These are phyloP conservation scores for Onychostoma macrolepis DNA, from an alignment of 2,113 vertebrate species.

Conservation along the genomic window DNA sequence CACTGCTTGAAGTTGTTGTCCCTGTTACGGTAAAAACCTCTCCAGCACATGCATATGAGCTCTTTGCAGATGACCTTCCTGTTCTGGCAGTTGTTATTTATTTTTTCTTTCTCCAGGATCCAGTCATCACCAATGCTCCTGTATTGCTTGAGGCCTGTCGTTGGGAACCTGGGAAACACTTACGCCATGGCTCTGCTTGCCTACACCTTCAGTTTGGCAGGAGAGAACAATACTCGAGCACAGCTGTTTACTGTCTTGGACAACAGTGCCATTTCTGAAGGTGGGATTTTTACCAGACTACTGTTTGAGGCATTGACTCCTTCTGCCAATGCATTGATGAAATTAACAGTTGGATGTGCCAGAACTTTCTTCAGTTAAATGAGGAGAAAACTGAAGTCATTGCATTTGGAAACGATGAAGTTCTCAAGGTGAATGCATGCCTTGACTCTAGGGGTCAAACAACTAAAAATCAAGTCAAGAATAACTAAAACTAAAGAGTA, in stretches of 20 bases:
- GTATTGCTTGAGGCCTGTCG: conserved; percentile 69
- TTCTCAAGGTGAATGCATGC: too few species aligned
- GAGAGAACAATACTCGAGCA: conserved; percentile 68
- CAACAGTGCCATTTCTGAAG: conserved; percentile 42
- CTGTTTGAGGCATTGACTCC: too few species aligned
- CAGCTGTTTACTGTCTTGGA: conserved; percentile 63
- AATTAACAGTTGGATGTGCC: too few species aligned
- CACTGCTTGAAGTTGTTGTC: conserved; percentile 71
- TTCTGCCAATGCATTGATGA: background rate
- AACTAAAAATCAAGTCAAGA: too few species aligned
- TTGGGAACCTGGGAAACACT: conserved; percentile 61
- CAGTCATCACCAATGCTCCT: conserved; percentile 71
- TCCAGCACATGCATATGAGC: background rate
- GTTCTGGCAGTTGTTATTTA: background rate
- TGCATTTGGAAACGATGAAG: too few species aligned
- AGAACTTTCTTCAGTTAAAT: too few species aligned
- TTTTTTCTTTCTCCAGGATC: conserved; percentile 61
- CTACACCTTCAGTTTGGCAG: conserved; percentile 84
- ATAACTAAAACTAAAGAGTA: too few species aligned
- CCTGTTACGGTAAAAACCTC: conserved; percentile 60
- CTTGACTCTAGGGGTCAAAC: too few species aligned
- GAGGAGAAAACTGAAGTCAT: too few species aligned
- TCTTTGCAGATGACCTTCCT: background rate
- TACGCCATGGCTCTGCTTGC: conserved; percentile 82
- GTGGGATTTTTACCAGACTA: conserved; percentile 28